Evolutionary conservation across 2,113 vertebrate genomes (phyloP).

Genomic region (Phalacrocorax brasilianus): DNA sequence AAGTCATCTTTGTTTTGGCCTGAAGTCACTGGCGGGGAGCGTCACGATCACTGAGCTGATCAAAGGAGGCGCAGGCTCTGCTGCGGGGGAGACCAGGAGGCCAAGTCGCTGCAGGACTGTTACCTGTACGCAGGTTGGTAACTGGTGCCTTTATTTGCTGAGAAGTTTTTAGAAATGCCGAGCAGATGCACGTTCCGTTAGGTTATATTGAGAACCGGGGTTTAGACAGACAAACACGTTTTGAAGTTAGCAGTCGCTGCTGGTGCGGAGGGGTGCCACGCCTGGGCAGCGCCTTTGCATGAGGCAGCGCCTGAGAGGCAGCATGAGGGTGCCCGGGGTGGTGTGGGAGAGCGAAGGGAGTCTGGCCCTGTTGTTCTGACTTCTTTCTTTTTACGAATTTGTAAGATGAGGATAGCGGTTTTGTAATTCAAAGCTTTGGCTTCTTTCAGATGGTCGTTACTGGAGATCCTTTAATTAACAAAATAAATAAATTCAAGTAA

Average conservation of each 20-base stretch:
- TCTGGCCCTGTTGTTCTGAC: not conserved
- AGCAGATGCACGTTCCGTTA: accelerated
- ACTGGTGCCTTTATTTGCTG: not conserved
- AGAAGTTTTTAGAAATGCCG: not conserved
- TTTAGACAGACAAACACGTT: accelerated
- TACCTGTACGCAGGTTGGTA: not conserved
- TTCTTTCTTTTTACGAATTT: not conserved
- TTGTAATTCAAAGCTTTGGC: not conserved
- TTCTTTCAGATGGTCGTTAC: not conserved
- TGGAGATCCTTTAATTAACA: not conserved
- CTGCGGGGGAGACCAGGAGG: not conserved
- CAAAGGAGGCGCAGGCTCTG: not conserved
- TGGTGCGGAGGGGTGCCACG: accelerated
- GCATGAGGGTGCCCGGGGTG: not conserved
- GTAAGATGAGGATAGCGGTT: not conserved
- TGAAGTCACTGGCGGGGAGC: not conserved
- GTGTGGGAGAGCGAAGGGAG: not conserved
- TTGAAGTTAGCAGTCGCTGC: accelerated
- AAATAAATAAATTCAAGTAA: not conserved
- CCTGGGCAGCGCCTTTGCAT: accelerated
- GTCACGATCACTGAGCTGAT: not conserved
- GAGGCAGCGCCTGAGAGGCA: not conserved
- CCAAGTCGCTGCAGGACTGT: not conserved
- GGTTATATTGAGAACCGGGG: accelerated
- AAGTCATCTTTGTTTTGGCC: not conserved